Percentiles rank a stretch among this genome's conserved stretches.
Conservation (phyloP, 2,797 vertebrate species). For the Danio aesculapii region DNA sequence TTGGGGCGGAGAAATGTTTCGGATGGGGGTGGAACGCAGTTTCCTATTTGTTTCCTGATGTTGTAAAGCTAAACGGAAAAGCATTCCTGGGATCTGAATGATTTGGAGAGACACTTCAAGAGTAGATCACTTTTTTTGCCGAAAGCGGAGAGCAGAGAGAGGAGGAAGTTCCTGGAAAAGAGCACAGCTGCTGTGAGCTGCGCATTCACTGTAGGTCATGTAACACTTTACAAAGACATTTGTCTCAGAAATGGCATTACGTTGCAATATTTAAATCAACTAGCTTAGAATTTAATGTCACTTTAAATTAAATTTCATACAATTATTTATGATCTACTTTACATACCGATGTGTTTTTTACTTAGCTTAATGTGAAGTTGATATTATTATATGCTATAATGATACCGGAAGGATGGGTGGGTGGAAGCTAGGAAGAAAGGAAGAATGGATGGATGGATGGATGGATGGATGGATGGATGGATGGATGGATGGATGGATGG, state of each 20-base stretch:
- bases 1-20: conserved; percentile 31
- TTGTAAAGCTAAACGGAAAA: conserved; percentile 51
- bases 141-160: conserved; percentile 36
- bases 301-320: not conserved
- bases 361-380: no score
- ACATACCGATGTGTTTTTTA: not conserved
- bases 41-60: conserved; percentile 48
- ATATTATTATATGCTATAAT: no score
- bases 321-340: not conserved
- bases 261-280: not conserved
- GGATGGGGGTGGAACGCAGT: conserved; percentile 36
- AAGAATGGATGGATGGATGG: no score
- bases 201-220: not conserved
- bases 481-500: no score
- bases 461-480: no score
- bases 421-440: no score
- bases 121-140: conserved; percentile 54
- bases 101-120: conserved; percentile 51
- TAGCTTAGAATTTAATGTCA: not conserved
- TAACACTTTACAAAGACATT: not conserved
- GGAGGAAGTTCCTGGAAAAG: conserved; percentile 52
- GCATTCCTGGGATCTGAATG: conserved; percentile 31
- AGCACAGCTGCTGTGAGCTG: conserved; percentile 15
- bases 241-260: not conserved
- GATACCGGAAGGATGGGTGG: no score